Base-by-base conservation (phyloP, 2,888 invertebrate genomes). In the Parthenolecanium corni region DNA sequence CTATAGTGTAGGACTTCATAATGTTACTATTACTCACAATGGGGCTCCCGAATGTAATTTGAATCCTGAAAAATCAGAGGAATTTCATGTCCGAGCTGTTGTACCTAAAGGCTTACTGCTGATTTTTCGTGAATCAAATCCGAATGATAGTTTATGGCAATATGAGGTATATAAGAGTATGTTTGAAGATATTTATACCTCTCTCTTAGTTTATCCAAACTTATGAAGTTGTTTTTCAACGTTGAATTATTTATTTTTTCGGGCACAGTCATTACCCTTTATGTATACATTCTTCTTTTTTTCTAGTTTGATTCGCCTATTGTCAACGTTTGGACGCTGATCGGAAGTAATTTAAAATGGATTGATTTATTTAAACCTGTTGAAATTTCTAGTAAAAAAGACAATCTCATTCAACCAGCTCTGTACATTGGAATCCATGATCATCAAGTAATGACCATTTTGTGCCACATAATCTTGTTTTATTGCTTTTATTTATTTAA, bases 1-100 rank as follows among this genome's bases (percentile, higher is more conserved):
- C 77, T 95, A 93, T 73, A 93, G 92, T 73, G 94, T 95, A 21
- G 92, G 88, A 0, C 85, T 88, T 68, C 90, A 93, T 73, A 86
- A 92, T 68, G 71, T 94, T 54, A 83, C 83, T 63, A 64, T 84
- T 31, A 64, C 71, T 14, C 66, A 66, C 2, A 69, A 71, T 56
- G 51, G 71, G 72, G 40, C 68, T 69, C 64, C 61, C 51, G 64
- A 64, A 24, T 57, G 58, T 46, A 24, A 24, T 21, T 18, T 51
- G 4, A 46, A 52, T 40, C 25, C 58, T 16, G 44, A 64, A 31
- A 52, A 64, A 25, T 25, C 72, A 3, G 68, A 73, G 1, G 76
- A 80, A 68, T 76, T 82, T 67, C 78, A 81, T 56, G 75, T 85
- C 58, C 76, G 80, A 73, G 84, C 87, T 38, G 72, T 82, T 68